Base-by-base conservation (phyloP, 2,888 invertebrate species). In the Xestia c-nigrum region DNA sequence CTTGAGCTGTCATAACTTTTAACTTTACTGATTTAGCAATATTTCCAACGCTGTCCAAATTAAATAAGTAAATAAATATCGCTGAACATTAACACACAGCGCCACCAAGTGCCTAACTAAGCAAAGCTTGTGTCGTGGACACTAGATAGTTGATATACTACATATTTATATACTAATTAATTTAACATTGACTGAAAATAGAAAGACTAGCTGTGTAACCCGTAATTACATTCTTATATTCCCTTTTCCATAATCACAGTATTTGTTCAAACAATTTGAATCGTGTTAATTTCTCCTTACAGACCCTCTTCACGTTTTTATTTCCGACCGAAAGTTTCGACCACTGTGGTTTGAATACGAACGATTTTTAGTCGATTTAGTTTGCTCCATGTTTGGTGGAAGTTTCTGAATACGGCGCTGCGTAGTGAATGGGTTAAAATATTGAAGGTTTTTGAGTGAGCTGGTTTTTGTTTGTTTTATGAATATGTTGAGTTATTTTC, bases 341-440 rank as follows among this genome's bases (percentile, higher is more conserved):
- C 46, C 50, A n/a, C 52, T 69, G 73, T 43, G 75, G 74, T 71
- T 68, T 50, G 67, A 84, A 84, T 68, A 43, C 67, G 63, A 55
- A 64, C 65, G 47, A 76, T 85, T 83, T 83, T 81, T 83, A 64
- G 52, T 76, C 63, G 69, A 81, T 83, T 85, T 85, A 76, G 81
- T 85, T 72, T 76, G 63, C 40, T n/a, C 57, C 24, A 50, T 76
- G 81, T 73, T 81, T 67, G n/a, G 57, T 38, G 47, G 64, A 84
- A 81, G 66, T 79, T 81, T 9, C 19, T 38, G 73, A 19, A 57
- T 52, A 46, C 55, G n/a, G 57, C 0, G 61, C 59, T 12, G 61
- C 1, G 55, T 7, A 64, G n/a, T 78, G 72, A 66, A 67, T 59
- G 67, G 73, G 70, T 52, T 78, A 4, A 70, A 69, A 78, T 84